Evolutionary conservation across 2,888 invertebrate genomes (phyloP).

Genomic region (Drosophila sordidula): DNA sequence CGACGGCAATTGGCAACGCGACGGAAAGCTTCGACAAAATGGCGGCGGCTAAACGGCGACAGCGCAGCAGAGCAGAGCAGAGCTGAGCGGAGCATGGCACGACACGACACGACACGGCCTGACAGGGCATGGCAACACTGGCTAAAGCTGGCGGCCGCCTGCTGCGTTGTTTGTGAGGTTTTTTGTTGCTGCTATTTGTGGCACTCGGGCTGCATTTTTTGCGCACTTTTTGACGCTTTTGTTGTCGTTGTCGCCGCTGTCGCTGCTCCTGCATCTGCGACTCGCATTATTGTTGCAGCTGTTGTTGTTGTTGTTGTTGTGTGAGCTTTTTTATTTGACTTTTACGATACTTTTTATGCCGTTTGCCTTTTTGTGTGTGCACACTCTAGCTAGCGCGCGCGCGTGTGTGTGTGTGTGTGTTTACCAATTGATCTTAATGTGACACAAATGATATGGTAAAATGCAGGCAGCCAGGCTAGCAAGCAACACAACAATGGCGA

Average conservation of each 20-base stretch:
- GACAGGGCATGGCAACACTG: slow-evolving; percentile 62
- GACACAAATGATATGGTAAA: slow-evolving; percentile 84
- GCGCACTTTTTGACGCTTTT: slow-evolving; percentile 75
- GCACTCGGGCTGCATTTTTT: slow-evolving; percentile 63
- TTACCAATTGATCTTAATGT: slow-evolving; percentile 84
- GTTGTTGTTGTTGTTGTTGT: slow-evolving; percentile 47
- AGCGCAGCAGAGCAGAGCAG: slow-evolving; percentile 18
- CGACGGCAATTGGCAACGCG: slow-evolving; percentile 68
- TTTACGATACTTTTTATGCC: slow-evolving; percentile 75
- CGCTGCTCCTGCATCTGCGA: slow-evolving; percentile 37
- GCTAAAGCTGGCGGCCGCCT: slow-evolving; percentile 58
- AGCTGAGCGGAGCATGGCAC: slow-evolving; percentile 27
- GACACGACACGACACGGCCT: slow-evolving; percentile 52
- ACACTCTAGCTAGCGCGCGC: slow-evolving; percentile 9
- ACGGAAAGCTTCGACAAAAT: slow-evolving; percentile 65
- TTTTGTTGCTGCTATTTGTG: slow-evolving; percentile 53
- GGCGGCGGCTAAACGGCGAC: slow-evolving; percentile 67
- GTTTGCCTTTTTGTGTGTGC: slow-evolving; percentile 70
- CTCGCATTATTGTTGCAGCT: slow-evolving; percentile 44
- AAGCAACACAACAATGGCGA: slow-evolving; percentile 65
- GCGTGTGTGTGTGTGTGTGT: slow-evolving; percentile 58
- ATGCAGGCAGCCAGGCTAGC: slow-evolving; percentile 64
- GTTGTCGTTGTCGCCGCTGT: slow-evolving; percentile 40
- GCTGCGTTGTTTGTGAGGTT: slow-evolving; percentile 53
- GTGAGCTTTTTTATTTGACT: slow-evolving; percentile 69